Base-by-base conservation (phyloP, 2,113 vertebrate genomes). In the Sigmodon hispidus region DNA sequence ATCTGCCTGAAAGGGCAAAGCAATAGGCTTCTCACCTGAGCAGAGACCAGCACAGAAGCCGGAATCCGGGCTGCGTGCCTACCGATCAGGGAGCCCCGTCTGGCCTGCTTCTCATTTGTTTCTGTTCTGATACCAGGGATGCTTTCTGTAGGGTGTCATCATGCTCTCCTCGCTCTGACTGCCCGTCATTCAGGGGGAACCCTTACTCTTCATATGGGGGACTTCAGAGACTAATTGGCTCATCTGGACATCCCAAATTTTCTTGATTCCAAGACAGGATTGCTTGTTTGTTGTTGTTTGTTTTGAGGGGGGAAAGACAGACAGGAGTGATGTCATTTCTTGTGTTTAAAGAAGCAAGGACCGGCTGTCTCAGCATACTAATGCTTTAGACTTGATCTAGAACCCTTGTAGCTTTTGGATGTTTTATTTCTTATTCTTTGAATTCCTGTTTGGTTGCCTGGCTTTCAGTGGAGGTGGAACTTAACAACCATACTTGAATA, bases 401-500 rank as follows among this genome's bases (percentile, higher is more conserved):
- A 96, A 90, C 63, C 92, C 93, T 94, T 97, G 90, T 97, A 95
- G 97, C 96, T 97, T 98, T 95, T 96, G 87, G 95, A 84, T 96
- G 95, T 98, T 97, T 97, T 97, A 91, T 97, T 98, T 98, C 97
- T 97, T 97, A 94, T 97, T 96, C 97, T 98, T 98, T 97, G 96
- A 97, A 98, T 98, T 98, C 97, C 97, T 97, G 93, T 98, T 97
- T 96, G 98, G 98, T 97, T 97, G 95, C 94, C 93, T 97, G 98
- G 94, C 97, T 98, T 98, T 98, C 98, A 97, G 87, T 95, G 97
- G 98, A 98, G 98, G 97, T 96, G 93, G n/a, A 97, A 96, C 96
- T 98, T 98, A 98, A 96, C 98, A 98, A 97, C 98, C 98, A 98
- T 98, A 98, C 98, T 98, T 98, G 98, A 99, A 99, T 98, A 97